phyloP scores from a whole-genome alignment of 2,113 vertebrate genomes.

The Oxyruncus cristatus region DNA sequence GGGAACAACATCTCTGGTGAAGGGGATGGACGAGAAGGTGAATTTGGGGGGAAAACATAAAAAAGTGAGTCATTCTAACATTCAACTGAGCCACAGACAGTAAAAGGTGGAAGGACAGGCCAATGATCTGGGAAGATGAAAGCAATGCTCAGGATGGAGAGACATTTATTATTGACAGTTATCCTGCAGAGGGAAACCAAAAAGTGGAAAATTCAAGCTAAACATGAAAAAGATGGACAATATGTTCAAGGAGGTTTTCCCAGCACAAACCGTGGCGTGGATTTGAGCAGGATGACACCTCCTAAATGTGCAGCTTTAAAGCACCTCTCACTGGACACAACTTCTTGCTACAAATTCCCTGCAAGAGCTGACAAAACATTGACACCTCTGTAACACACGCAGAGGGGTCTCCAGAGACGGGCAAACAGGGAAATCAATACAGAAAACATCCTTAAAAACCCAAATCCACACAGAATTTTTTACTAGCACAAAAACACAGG shows the following conservation, averaged over 20 bases:
- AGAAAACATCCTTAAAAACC: not conserved
- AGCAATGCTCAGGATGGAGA: not conserved
- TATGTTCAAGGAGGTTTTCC: not conserved
- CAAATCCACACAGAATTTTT: not conserved
- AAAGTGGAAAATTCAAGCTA: not conserved
- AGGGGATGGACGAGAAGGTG: not conserved
- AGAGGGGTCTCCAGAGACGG: not conserved
- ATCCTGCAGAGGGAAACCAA: not conserved
- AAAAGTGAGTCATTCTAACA: not conserved
- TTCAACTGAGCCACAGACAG: accelerated
- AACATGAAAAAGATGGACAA: not conserved
- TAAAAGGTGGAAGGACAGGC: not conserved
- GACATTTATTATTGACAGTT: not conserved
- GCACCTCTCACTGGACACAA: not conserved
- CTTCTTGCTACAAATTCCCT: not conserved
- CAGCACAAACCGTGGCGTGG: not conserved
- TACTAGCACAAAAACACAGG: not conserved
- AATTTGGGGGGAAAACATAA: not conserved
- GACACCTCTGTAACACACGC: not conserved
- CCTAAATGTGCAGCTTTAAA: not conserved
- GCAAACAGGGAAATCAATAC: not conserved
- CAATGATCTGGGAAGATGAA: not conserved
- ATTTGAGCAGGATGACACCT: not conserved
- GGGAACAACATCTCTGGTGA: not conserved
- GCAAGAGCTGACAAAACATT: not conserved